Evolutionary conservation across 2,113 vertebrate species (phyloP), one percentile per base, ranked within the genome.

Genomic region (Urocolius indicus): DNA sequence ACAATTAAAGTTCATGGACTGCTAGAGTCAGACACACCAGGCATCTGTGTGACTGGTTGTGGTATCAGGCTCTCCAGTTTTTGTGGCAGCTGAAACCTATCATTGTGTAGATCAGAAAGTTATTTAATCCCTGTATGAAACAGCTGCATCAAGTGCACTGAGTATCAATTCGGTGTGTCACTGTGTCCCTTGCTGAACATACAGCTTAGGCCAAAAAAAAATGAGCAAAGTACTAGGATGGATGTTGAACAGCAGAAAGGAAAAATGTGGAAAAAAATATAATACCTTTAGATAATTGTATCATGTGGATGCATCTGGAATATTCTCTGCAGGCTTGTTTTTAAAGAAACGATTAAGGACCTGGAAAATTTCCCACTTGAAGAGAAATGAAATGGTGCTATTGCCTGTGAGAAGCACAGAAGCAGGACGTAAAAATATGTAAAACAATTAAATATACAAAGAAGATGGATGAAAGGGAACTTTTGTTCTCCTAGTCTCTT

Each of bases 251-350:
- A 30, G 65, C 30, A 88, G 48, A 76, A 87, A 63, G 29, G 63
- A 65, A 67, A 67, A 93, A 78, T 63, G 73, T 85, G 87, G 85
- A 72, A 95, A 96, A 97, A 96, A 90, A 88, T 57, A 72, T 65
- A 79, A 49, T 87, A 73, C 63, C 38, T 94, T 90, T 67, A 58
- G 48, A 67, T 90, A 94, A 74, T 74, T 84, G 48, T 78, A 77
- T 91, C 43, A 73, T 49, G 36, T 80, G 59, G 43, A 62, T 73
- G 38, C 5, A 29, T 86, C 91, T 94, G 89, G 82, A 95, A 86
- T 84, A 55, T 9, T 74, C 59, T 27, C 38, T 55, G 59, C 23
- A 86, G 72, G 51, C 36, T 66, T 85, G 55, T 61, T 81, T 93
- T 86, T 36, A 77, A 84, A 93, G 23, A 83, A 83, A 86, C 0